Conservation (phyloP, 2,797 vertebrate genomes). For the Eulemur albifrons region DNA sequence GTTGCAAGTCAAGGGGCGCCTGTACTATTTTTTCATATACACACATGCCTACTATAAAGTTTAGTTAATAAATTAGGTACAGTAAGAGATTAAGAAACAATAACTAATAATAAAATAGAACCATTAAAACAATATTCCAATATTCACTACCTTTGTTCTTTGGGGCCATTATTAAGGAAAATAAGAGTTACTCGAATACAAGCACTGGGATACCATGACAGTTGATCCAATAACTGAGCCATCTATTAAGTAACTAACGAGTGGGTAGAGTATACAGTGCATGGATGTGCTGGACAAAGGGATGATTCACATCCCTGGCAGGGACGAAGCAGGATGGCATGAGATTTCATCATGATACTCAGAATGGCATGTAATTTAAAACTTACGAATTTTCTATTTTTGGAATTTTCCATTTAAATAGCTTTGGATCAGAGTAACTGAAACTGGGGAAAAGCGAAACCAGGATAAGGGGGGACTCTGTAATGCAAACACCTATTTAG, state of each 20-base stretch:
- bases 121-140: background rate
- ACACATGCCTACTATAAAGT: background rate
- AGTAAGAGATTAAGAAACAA: background rate
- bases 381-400: background rate
- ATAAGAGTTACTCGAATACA: background rate
- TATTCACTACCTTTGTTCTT: background rate
- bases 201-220: background rate
- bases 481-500: background rate
- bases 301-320: background rate
- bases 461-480: background rate
- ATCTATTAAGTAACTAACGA: too few relatives aligned
- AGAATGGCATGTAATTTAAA: background rate
- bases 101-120: background rate
- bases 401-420: background rate
- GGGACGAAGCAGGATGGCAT: background rate
- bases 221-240: background rate
- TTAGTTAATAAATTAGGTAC: background rate
- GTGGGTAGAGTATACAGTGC: background rate
- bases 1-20: background rate
- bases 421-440: background rate
- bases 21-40: background rate
- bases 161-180: background rate
- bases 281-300: too few relatives aligned
- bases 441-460: background rate
- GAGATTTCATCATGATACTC: background rate